Evolutionary conservation across 2,113 vertebrate species (phyloP).

Genomic region (Phrynosoma blainvillii): DNA sequence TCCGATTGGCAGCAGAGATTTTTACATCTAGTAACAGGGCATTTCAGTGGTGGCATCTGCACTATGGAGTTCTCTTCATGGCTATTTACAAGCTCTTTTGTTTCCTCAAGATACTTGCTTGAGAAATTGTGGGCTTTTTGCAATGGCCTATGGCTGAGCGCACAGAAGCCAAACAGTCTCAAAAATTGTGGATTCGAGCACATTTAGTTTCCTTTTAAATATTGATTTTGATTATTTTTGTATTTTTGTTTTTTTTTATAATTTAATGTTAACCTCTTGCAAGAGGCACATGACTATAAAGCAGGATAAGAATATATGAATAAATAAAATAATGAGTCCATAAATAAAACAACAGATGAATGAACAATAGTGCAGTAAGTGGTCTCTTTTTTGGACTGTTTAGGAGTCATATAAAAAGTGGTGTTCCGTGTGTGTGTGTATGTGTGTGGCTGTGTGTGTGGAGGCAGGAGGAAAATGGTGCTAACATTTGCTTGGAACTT

Average conservation of each 20-base stretch:
- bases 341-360: neutral
- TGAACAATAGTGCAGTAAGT: neutral
- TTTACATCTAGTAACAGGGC: neutral
- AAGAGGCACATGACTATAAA: neutral
- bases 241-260: neutral
- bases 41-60: neutral
- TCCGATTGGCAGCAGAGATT: neutral
- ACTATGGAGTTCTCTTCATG: neutral
- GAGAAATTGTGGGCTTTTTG: neutral
- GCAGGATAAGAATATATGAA: neutral
- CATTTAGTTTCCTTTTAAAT: neutral
- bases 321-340: neutral
- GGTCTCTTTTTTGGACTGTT: neutral
- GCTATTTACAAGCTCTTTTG: neutral
- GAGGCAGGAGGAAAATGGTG: too few species aligned
- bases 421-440: neutral
- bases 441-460: neutral
- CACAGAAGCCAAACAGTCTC: too few species aligned
- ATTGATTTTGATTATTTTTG: neutral
- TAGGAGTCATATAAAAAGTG: neutral
- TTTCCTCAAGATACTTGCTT: neutral
- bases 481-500: neutral
- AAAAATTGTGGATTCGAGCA: neutral
- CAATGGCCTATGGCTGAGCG: too few species aligned
- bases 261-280: neutral